Base-by-base conservation (phyloP, 2,888 invertebrate species). In the Clanis bilineata region DNA sequence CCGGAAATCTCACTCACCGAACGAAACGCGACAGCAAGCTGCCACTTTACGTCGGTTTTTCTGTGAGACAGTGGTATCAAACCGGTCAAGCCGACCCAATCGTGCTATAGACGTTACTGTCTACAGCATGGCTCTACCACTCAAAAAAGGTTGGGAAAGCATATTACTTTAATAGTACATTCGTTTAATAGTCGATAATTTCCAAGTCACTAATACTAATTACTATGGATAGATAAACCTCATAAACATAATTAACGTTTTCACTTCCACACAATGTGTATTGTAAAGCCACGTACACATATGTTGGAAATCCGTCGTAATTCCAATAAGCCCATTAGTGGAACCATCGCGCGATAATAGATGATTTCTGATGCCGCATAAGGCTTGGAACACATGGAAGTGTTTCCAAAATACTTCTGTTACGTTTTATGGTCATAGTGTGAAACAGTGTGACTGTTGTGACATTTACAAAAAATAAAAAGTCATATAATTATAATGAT, bases 281-380 rank as follows among this genome's bases (percentile, higher is more conserved):
- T 36, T 36, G 12, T 39, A 28, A 43, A 28, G 10, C 23, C n/a
- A 47, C 18, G 18, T 10, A 18, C 9, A 28, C 7, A 32, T 44
- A 47, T 5, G 22, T 22, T 58, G 22, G 58, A 58, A 58, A 58
- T 44, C 38, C 38, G 56, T 62, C 59, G 62, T 62, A 62, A 62
- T 62, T 62, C 62, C 59, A 57, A 62, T 62, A 62, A 62, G 62
- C 62, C 62, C 62, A 62, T 62, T 62, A 62, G 59, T 56, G 22
- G 59, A 43, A 2, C 54, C 51, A 25, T 54, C 41, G 22, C n/a
- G 58, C 58, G 58, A 58, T 58, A 58, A 58, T 58, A 58, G 25
- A 58, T 39, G 58, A 47, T 58, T 58, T 58, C 58, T 58, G 58
- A 58, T 58, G 58, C 39, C 39, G 51, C 58, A 39, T 47, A 28